A percentile compares a stretch with the other conserved stretches of the same genome.
Evolutionary conservation across 2,113 vertebrate species (phyloP).

Genomic region (Eupsittula cactorum): DNA sequence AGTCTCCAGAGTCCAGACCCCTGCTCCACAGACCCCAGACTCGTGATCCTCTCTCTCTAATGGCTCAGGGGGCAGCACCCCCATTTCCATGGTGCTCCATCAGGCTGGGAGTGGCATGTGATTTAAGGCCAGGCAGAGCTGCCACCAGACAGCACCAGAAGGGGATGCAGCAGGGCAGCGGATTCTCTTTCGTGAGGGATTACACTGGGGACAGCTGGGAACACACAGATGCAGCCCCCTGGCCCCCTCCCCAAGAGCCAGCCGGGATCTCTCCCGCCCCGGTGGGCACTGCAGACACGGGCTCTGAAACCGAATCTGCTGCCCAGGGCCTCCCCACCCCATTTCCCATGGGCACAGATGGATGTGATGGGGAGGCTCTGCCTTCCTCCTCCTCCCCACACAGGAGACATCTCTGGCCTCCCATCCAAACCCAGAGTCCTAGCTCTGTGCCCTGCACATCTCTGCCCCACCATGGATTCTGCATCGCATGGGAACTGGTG

Average conservation of each 20-base stretch:
- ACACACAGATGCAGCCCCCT: constrained; percentile 47
- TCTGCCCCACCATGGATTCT: neutral
- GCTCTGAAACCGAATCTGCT: neutral
- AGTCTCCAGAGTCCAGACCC: neutral
- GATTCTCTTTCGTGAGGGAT: constrained; percentile 67
- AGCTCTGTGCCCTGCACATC: neutral
- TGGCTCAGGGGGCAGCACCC: neutral
- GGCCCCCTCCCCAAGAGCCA: neutral
- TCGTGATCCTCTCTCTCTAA: neutral
- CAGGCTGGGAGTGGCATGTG: neutral
- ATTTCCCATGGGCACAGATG: neutral
- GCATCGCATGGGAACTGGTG: fast-evolving
- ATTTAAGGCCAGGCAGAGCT: constrained; percentile 13
- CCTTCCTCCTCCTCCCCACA: neutral
- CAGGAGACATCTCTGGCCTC: neutral
- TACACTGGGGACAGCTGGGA: constrained; percentile 70
- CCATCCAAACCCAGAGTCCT: neutral
- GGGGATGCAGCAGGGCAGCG: neutral
- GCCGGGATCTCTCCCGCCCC: neutral
- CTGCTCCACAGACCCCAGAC: neutral
- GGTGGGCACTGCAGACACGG: neutral
- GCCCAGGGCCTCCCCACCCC: neutral
- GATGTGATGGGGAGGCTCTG: neutral
- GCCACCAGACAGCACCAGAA: neutral
- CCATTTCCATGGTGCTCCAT: neutral